A percentile compares a stretch with the other conserved stretches of the same genome.
Conservation (phyloP, 2,113 vertebrate genomes). For the Recurvirostra avosetta region DNA sequence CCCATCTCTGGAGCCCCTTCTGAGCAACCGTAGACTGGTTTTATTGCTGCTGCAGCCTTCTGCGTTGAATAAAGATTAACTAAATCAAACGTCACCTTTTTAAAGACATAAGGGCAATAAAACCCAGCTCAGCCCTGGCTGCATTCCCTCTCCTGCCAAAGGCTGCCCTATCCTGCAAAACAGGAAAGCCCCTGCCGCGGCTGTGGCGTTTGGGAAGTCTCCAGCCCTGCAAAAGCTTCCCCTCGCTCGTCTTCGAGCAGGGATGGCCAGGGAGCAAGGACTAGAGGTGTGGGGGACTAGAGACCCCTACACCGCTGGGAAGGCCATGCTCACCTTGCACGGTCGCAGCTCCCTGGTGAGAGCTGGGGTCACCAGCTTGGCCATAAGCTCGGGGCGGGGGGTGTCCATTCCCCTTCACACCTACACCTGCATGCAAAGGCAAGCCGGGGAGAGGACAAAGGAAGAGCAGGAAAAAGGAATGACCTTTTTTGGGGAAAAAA, state of each 20-base stretch:
- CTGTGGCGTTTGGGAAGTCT: accelerated
- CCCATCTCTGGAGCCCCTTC: background rate
- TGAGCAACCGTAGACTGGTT: background rate
- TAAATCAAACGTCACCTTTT: background rate
- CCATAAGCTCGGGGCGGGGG: accelerated
- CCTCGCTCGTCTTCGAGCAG: background rate
- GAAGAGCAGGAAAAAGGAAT: background rate
- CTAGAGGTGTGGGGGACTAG: no score
- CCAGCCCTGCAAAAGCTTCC: background rate
- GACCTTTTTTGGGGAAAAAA: background rate
- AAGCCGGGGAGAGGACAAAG: background rate
- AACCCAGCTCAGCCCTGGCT: background rate
- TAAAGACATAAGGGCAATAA: background rate
- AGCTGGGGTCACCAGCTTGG: background rate
- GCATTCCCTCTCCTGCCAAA: background rate
- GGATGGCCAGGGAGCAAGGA: background rate
- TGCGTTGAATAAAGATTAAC: background rate
- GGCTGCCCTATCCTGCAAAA: background rate
- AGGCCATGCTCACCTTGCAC: background rate
- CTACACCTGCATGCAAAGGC: background rate
- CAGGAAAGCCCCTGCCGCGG: accelerated
- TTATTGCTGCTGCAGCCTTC: background rate
- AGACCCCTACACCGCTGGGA: accelerated
- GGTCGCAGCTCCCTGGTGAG: background rate
- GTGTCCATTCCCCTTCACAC: background rate